phyloP scores from a whole-genome alignment of 2,888 invertebrate species.

The Polydrusus tereticollis region DNA sequence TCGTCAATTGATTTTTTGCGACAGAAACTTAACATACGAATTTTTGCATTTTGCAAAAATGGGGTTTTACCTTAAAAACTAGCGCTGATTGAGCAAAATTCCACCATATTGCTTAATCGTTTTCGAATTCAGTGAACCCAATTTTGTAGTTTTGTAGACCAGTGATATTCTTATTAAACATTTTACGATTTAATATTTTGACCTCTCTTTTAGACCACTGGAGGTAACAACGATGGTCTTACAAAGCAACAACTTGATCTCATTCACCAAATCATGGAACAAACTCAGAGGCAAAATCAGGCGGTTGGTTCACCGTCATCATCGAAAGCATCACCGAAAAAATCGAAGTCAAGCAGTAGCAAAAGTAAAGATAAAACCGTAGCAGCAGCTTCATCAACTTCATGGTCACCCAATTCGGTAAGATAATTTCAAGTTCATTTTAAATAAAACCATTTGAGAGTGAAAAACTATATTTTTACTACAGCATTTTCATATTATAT shows the following conservation, averaged over 20 bases:
- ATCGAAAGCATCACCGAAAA: slow-evolving; percentile 35
- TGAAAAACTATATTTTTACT: too few species aligned
- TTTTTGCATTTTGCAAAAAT: too few species aligned
- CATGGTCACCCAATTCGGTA: slow-evolving; percentile 56
- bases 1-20: too few species aligned
- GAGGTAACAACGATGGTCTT: slow-evolving; percentile 75
- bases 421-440: slow-evolving; percentile 18
- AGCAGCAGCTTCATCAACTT: slow-evolving; percentile 54
- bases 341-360: slow-evolving; percentile 59
- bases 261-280: slow-evolving; percentile 83
- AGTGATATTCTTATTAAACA: too few species aligned
- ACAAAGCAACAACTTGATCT: slow-evolving; percentile 81
- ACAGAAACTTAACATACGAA: too few species aligned
- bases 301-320: slow-evolving; percentile 42
- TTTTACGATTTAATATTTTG: background rate
- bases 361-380: slow-evolving; percentile 56
- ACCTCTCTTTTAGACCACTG: slow-evolving; percentile 44
- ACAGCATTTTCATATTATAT: too few species aligned
- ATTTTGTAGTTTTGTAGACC: too few species aligned
- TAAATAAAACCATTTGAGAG: too few species aligned
- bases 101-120: too few species aligned
- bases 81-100: too few species aligned
- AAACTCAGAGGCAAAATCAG: slow-evolving; percentile 74
- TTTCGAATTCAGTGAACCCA: too few species aligned
- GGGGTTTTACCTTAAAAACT: too few species aligned